Evolutionary conservation across 92 coral and sea anemone genomes (phyloP).

Genomic region (Phenganax stokvisi): DNA sequence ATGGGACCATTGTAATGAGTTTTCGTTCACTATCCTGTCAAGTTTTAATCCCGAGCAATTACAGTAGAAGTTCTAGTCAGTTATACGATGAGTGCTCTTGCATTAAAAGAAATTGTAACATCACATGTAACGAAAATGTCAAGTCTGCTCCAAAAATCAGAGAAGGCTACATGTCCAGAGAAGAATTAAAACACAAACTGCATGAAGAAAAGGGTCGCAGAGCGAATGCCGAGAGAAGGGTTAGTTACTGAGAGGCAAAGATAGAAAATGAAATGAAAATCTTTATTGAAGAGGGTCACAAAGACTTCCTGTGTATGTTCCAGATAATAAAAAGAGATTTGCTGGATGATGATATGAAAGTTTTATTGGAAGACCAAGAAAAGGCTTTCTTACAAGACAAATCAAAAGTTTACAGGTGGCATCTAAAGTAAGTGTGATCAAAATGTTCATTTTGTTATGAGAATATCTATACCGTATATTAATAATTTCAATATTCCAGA

Average conservation of each 20-base stretch:
- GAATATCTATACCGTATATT: neutral
- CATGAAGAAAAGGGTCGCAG: slow-evolving; percentile 24
- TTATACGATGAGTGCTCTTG: neutral
- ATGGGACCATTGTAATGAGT: neutral
- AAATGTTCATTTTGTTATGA: neutral
- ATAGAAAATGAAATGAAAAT: slow-evolving; percentile 38
- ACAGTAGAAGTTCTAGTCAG: neutral
- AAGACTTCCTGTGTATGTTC: slow-evolving; percentile 37
- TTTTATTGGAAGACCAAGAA: slow-evolving; percentile 41
- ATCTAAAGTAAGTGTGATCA: slow-evolving; percentile 36
- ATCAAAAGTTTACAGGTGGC: slow-evolving; percentile 41
- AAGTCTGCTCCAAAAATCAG: neutral
- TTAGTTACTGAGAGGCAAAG: neutral
- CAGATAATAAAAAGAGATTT: neutral
- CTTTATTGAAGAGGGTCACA: slow-evolving; percentile 35
- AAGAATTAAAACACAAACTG: slow-evolving; percentile 34
- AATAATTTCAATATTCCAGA: neutral
- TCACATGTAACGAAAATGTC: neutral
- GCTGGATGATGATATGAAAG: slow-evolving; percentile 33
- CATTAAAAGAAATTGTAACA: neutral
- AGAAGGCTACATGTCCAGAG: slow-evolving; percentile 26
- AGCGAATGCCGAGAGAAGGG: slow-evolving; percentile 38
- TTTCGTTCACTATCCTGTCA: neutral
- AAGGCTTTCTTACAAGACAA: slow-evolving; percentile 11
- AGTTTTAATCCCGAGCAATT: neutral